These are phyloP conservation scores for Anodontia alba DNA, from an alignment of 2,888 invertebrate species.

Conservation along the genomic window DNA sequence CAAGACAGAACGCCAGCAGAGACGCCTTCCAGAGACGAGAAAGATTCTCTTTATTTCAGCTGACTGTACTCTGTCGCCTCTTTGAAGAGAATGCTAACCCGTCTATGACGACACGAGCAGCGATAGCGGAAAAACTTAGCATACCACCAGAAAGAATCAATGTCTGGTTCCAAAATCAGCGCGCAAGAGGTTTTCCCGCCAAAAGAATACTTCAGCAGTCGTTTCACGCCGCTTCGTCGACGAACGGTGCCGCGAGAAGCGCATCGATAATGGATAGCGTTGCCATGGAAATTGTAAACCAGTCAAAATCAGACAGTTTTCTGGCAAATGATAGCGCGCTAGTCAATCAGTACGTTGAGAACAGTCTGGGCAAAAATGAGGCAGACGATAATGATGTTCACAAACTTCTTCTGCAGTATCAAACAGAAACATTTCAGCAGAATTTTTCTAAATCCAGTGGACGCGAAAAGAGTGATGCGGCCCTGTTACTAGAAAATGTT, in stretches of 20 bases:
- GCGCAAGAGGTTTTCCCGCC: constrained; percentile 70
- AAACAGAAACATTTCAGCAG: neutral
- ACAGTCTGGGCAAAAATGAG: neutral
- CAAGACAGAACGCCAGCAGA: constrained; percentile 15
- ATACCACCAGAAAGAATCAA: constrained; percentile 69
- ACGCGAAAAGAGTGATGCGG: neutral
- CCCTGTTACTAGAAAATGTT: neutral
- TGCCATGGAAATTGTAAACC: constrained; percentile 7
- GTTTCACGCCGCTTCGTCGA: neutral
- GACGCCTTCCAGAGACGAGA: constrained; percentile 60
- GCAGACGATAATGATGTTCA: neutral
- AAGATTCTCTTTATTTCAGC: constrained; percentile 65
- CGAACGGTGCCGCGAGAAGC: constrained; percentile 4
- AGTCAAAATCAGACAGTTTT: neutral
- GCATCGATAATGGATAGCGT: constrained; percentile 9
- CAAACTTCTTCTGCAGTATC: neutral
- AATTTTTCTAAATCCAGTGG: neutral
- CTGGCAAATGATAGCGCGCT: neutral
- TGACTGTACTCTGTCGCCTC: constrained; percentile 66
- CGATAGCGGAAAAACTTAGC: constrained; percentile 63
- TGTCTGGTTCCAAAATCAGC: constrained; percentile 72
- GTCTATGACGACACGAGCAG: constrained; percentile 57
- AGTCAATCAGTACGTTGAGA: constrained; percentile 3
- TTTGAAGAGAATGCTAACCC: constrained; percentile 69
- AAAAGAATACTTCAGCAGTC: constrained; percentile 62